Evolutionary conservation across 2,113 vertebrate species (phyloP), one percentile per base, ranked within the genome.

Genomic region (Bujurquina vittata): DNA sequence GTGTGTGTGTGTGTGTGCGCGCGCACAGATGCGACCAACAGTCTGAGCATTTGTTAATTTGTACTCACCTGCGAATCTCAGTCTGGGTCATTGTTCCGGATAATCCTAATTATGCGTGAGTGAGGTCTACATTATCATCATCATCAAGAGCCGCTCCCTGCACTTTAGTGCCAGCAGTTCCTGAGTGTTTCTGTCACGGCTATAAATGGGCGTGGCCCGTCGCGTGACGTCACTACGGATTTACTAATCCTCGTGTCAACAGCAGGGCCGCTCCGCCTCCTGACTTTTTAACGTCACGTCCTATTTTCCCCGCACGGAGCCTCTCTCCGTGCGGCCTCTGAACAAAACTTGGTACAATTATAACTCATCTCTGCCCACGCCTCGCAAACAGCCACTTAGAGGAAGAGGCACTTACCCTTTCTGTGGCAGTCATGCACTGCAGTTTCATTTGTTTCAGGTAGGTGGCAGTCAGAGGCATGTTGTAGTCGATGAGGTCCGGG

Each of bases 401-500:
- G 3, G 33, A 18, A 54, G 23, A 83, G 10, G 57, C 26, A 82
- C 97, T 95, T 90, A 98, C 98, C 97, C 98, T 97, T 33, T 98
- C 97, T 73, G 97, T 97, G 15, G 97, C 95, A 5, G 96, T 98
- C 98, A 99, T 97, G 79, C 98, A 98, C 43, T 98, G 96, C 89
- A 99, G 92, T 93, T 99, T 99, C 98, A 99, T 99, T 75, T 99
- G 98, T 89, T 99, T 99, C 96, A 99, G 95, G 93, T 99, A 99
- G 46, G 98, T 99, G 57, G 98, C 98, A 93, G 98, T 99, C 31
- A 99, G 97, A 33, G 98, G 98, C 98, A 99, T 99, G 96, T 99
- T 99, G 96, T 99, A 99, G 60, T 99, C 98, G 14, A 99, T 99
- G 82, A 98, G 97, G 92, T 98, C 97, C 23, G 98, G 97, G 79